Conservation (phyloP, 2,888 invertebrate species). For the Embidobia sp. region DNA sequence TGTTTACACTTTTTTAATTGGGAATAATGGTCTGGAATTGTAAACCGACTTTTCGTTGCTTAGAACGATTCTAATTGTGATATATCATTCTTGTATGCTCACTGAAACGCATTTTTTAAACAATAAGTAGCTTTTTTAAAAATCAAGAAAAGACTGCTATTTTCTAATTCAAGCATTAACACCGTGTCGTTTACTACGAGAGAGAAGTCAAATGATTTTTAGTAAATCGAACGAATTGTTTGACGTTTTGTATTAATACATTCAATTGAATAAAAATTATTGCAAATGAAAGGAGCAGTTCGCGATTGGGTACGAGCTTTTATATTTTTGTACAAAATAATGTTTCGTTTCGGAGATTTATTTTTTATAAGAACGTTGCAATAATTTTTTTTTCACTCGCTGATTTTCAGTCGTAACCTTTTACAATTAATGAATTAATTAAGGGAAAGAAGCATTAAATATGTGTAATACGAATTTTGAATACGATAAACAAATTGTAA, state of each 20-base stretch:
- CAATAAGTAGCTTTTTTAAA: conserved; percentile 42
- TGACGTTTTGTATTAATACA: conserved; percentile 10
- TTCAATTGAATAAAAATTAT: conserved; percentile 32
- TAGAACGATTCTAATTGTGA: conserved; percentile 44
- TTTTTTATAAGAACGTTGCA: no score
- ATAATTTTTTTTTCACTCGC: no score
- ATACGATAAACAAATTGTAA: no score
- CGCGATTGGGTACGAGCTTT: conserved; percentile 15
- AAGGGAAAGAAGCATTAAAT: no score
- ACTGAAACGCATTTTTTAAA: conserved; percentile 50
- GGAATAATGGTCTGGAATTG: background rate
- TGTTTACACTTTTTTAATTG: background rate
- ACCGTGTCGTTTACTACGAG: background rate
- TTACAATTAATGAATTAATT: no score
- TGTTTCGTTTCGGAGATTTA: no score
- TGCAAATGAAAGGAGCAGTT: conserved; percentile 14
- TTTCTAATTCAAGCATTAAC: no score
- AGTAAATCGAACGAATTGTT: conserved; percentile 5
- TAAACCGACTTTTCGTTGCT: conserved; percentile 27
- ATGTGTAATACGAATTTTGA: no score
- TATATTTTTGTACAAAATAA: no score
- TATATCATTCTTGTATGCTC: conserved; percentile 52
- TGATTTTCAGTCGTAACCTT: no score
- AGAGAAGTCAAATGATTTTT: background rate
- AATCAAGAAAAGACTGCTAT: conserved; percentile 45